Percentiles rank a stretch among this genome's conserved stretches.
Evolutionary conservation across 2,888 invertebrate genomes (phyloP).

Genomic region (Cyclophora albipunctata): DNA sequence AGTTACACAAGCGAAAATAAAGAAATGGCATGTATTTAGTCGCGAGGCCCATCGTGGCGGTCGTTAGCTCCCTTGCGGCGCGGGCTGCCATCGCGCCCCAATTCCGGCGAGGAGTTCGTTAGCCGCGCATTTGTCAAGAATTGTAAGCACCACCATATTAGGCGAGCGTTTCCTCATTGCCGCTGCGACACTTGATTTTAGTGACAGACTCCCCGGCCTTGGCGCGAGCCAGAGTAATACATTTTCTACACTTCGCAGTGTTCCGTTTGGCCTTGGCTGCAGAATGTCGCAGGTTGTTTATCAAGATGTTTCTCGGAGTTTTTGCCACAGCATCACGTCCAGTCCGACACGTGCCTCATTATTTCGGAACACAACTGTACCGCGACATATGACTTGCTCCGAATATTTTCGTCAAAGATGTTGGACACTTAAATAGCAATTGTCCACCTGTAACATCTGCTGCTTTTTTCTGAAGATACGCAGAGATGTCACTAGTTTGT

Average conservation of each 20-base stretch:
- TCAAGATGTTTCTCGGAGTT: slow-evolving; percentile 33
- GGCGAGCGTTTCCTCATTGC: slow-evolving; percentile 53
- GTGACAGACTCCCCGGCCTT: slow-evolving; percentile 11
- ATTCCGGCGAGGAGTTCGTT: slow-evolving; percentile 52
- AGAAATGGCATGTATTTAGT: slow-evolving; percentile 49
- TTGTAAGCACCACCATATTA: slow-evolving; percentile 53
- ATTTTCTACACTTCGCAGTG: slow-evolving; percentile 11
- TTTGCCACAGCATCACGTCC: slow-evolving; percentile 5
- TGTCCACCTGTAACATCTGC: slow-evolving; percentile 3
- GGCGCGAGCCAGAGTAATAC: slow-evolving; percentile 5
- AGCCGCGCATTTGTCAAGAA: slow-evolving; percentile 66
- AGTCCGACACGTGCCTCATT: too few relatives aligned
- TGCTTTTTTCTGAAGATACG: slow-evolving; percentile 2
- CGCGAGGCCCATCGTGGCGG: slow-evolving; percentile 40
- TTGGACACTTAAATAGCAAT: background rate
- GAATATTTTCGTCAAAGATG: background rate
- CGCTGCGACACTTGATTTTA: slow-evolving; percentile 29
- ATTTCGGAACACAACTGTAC: too few relatives aligned
- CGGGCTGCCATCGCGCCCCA: slow-evolving; percentile 28
- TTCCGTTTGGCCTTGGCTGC: slow-evolving; percentile 48
- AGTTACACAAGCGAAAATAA: slow-evolving; percentile 27
- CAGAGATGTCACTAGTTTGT: slow-evolving; percentile 18
- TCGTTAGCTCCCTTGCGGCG: slow-evolving; percentile 57
- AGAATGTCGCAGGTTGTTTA: slow-evolving; percentile 46
- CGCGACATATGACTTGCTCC: background rate